Base-by-base conservation (phyloP, 2,797 vertebrate species). In the Odontamblyopus lacepedii region DNA sequence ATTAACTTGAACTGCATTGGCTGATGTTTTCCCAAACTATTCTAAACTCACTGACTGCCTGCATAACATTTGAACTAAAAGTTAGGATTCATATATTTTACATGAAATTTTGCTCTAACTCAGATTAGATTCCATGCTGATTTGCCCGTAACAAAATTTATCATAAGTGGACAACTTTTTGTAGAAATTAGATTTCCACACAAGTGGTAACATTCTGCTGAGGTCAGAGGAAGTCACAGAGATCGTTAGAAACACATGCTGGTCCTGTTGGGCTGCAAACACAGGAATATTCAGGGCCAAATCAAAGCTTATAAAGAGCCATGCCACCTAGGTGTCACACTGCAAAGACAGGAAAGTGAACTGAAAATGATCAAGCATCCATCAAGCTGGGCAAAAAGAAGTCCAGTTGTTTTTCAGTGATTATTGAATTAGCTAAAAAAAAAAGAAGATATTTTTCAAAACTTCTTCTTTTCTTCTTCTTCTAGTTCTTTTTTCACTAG, bases 121-220 rank as follows among this genome's bases (percentile, higher is more conserved):
- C 35, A 70, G 35, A 74, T 70, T 67, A 69, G 67, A 77, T 69
- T 69, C 32, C 5, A 2, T 71, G 60, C 83, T 87, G 83, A 89
- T 88, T 87, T 85, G 77, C 75, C 66, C 18, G 51, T 76, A 79
- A 89, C 80, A 68, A 83, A 66, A 82, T 81, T 88, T 83, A 92
- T 85, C 72, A 44, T 41, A 76, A 82, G 57, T 65, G 48, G 68
- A 76, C 75, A 82, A 83, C 84, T 83, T 88, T 88, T 87, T 79
- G 56, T 15, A 32, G 13, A 87, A 74, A 92, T 92, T 91, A 83
- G 79, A 90, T 93, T 88, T 84, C 38, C 77, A 68, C 77, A 85
- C 78, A 83, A 83, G 29, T 77, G 71, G 53, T 66, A 56, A 67
- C 78, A 84, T 85, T 85, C 80, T 81, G 78, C 71, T 78, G 35